Evolutionary conservation across 2,888 invertebrate genomes (phyloP).

Genomic region (Plagodis dolabraria): DNA sequence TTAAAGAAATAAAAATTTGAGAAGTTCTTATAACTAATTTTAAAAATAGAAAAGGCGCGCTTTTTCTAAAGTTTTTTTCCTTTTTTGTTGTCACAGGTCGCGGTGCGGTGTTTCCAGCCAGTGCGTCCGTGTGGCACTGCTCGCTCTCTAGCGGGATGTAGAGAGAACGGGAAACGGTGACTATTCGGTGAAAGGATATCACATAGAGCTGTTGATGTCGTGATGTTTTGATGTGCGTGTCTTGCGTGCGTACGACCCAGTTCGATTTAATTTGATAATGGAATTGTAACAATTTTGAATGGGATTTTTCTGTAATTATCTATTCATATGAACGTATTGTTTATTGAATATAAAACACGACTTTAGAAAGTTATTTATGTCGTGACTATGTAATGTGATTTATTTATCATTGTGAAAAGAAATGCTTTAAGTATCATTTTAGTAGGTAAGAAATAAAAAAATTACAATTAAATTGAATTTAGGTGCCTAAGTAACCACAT

Average conservation of each 20-base stretch:
- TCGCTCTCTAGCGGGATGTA: conserved; percentile 47
- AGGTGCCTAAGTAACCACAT: too few relatives aligned
- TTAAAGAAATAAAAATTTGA: conserved; percentile 22
- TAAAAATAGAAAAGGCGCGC: conserved; percentile 22
- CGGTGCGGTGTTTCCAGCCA: conserved; percentile 43
- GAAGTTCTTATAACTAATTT: conserved; percentile 19
- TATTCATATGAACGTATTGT: background rate
- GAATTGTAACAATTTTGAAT: conserved; percentile 7
- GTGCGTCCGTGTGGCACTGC: conserved; percentile 44
- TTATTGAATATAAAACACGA: background rate
- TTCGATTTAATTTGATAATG: conserved; percentile 10
- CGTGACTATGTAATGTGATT: background rate
- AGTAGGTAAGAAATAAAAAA: too few relatives aligned
- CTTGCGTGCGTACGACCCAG: conserved; percentile 13
- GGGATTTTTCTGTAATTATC: conserved; percentile 2
- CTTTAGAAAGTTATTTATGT: background rate
- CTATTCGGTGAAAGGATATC: conserved; percentile 58
- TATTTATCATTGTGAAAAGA: background rate
- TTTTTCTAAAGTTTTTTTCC: conserved; percentile 32
- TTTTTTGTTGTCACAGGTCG: conserved; percentile 37
- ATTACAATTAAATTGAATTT: too few relatives aligned
- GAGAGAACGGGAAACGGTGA: conserved; percentile 60
- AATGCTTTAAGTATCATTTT: too few relatives aligned
- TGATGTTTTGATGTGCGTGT: conserved; percentile 9
- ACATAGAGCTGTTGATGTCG: conserved; percentile 48